Evolutionary conservation across 2,888 invertebrate species (phyloP), one percentile per base, ranked within the genome.

Genomic region (Patella pellucida): DNA sequence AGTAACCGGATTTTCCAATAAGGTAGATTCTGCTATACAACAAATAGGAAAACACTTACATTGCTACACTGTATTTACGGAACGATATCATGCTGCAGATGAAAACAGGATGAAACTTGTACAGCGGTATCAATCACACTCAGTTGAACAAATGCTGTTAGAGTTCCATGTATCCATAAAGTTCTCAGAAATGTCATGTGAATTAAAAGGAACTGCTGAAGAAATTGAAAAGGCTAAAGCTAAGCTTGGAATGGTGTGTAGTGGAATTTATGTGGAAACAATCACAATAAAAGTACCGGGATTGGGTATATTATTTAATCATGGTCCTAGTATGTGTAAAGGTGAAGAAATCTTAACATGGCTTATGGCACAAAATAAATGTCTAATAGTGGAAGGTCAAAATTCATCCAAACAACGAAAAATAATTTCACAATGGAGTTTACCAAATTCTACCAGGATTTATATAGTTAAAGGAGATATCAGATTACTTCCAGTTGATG

Each of bases 381-480:
- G 62, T 62, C 62, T 62, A 14, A 62, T 62, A 11, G 14, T 62
- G 11, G 62, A 62, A 62, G 62, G 15, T 23, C 11, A 23, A 23
- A 23, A 14, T 62, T 14, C 62, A 23, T 23, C 19, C 23, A 23
- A 62, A 62, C 12, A 23, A 9, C 62, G 19, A 23, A 19, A 11
- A 62, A 19, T 23, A 4, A 14, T 62, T 23, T 12, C 12, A 62
- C 1, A 19, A 62, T 62, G 62, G 62, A 62, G 19, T 23, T 11
- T 62, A 62, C 12, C 5, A n/a, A 62, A 76, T 68, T 74, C 75
- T 23, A 73, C 72, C 15, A 74, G 77, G 15, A 69, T 83, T 41
- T 75, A 78, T 27, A 78, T 83, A 11, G 71, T 81, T 16, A 73
- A 79, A 41, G 84, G 83, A 3, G 83, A 85, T 77, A 82, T 86